phyloP scores from a whole-genome alignment of 2,888 invertebrate genomes.

The Caenorhabditis sinica region DNA sequence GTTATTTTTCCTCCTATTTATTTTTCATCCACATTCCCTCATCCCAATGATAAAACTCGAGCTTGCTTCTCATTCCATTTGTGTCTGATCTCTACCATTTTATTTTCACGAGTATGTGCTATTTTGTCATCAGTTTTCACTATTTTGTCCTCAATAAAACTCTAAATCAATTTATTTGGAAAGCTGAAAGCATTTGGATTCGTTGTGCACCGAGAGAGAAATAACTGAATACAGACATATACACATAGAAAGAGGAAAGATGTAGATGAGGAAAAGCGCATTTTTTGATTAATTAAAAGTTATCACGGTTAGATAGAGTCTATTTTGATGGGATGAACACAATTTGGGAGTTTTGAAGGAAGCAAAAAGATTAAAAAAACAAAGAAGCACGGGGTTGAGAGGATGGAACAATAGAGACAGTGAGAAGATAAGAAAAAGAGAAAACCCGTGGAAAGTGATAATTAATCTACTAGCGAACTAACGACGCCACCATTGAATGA shows the following conservation, averaged over 20 bases:
- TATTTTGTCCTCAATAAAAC: constrained; percentile 3
- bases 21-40: constrained; percentile 1
- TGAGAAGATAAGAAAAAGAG: background rate
- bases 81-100: constrained; percentile 38
- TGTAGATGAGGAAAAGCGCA: background rate
- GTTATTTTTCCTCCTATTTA: background rate
- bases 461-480: background rate
- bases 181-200: constrained; percentile 41
- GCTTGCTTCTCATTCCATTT: constrained; percentile 23
- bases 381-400: constrained; percentile 31
- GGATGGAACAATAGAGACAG: background rate
- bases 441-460: constrained; percentile 28
- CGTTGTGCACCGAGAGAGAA: constrained; percentile 42
- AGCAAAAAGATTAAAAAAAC: constrained; percentile 2
- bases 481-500: constrained; percentile 69
- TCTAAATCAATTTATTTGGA: constrained; percentile 28
- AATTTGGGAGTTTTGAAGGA: background rate
- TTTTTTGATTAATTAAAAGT: constrained; percentile 20
- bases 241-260: constrained; percentile 28
- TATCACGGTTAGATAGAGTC: constrained; percentile 17
- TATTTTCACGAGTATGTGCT: constrained; percentile 34
- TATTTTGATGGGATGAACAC: background rate
- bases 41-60: background rate
- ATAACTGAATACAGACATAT: constrained; percentile 37
- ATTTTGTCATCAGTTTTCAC: constrained; percentile 21